Conservation (phyloP, 2,888 invertebrate species). For the Desoria tigrina region DNA sequence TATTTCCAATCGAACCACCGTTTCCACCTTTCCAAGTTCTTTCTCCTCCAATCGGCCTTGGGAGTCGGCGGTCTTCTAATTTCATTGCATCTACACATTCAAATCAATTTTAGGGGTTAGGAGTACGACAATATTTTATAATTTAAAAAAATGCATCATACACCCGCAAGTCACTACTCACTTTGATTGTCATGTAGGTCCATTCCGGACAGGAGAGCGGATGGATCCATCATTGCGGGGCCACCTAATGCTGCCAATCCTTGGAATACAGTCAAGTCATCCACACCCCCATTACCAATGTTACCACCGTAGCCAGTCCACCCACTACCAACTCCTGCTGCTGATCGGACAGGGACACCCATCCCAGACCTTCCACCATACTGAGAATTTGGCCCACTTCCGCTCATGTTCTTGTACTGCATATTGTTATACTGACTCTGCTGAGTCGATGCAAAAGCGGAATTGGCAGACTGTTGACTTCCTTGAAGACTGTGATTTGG, state of each 20-base stretch:
- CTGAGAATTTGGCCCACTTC: slow-evolving; percentile 19
- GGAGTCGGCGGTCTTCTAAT: slow-evolving; percentile 47
- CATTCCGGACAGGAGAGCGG: slow-evolving; percentile 8
- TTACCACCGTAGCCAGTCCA: slow-evolving; percentile 1
- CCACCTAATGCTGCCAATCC: slow-evolving; percentile 33
- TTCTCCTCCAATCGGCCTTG: slow-evolving; percentile 51
- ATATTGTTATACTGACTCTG: slow-evolving; percentile 22
- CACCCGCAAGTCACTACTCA: no score
- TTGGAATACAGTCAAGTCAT: slow-evolving; percentile 27
- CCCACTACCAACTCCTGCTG: neutral
- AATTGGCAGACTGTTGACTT: slow-evolving; percentile 15
- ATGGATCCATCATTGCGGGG: slow-evolving; percentile 17
- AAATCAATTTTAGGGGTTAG: neutral
- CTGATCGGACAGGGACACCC: slow-evolving; percentile 2
- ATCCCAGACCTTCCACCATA: slow-evolving; percentile 23
- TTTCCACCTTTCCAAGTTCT: slow-evolving; percentile 36
- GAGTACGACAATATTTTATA: slow-evolving; percentile 1
- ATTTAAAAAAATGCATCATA: no score
- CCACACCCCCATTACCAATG: slow-evolving; percentile 28
- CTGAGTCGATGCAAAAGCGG: slow-evolving; percentile 21
- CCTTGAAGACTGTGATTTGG: slow-evolving; percentile 6
- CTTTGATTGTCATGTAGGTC: slow-evolving; percentile 47
- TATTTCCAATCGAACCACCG: slow-evolving; percentile 23
- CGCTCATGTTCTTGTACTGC: slow-evolving; percentile 33
- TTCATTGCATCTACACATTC: slow-evolving; percentile 41